Conservation (phyloP, 2,113 vertebrate species). For the Columba janthina region DNA sequence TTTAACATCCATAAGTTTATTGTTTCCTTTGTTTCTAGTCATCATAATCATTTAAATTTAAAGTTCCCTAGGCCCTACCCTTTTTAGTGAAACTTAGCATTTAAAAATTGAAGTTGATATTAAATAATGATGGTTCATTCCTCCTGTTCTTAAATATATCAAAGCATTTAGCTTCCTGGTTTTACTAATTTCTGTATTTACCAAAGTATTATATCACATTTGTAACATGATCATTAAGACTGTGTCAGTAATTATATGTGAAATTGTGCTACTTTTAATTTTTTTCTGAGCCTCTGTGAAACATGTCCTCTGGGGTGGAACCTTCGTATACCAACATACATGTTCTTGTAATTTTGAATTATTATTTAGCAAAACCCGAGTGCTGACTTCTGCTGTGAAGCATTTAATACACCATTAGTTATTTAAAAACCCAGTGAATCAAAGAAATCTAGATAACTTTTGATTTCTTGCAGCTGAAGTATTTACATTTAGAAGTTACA, state of each 20-base stretch:
- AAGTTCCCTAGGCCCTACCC: conserved; percentile 67
- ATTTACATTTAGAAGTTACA: conserved; percentile 44
- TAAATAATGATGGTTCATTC: conserved; percentile 76
- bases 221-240: conserved; percentile 47
- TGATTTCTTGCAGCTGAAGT: conserved; percentile 27
- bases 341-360: conserved; percentile 1
- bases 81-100: conserved; percentile 67
- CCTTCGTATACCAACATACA: neutral
- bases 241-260: conserved; percentile 57
- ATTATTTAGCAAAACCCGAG: conserved; percentile 30
- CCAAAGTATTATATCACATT: conserved; percentile 44
- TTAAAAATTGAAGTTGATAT: conserved; percentile 81
- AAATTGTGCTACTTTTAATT: neutral
- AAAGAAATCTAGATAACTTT: conserved; percentile 40
- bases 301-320: conserved; percentile 14
- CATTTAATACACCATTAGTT: conserved; percentile 52
- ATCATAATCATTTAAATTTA: conserved; percentile 71
- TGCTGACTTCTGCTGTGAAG: neutral
- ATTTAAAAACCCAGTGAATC: conserved; percentile 47
- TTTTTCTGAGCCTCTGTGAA: neutral
- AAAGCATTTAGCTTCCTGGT: conserved; percentile 67
- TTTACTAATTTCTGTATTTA: conserved; percentile 74
- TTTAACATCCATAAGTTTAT: conserved; percentile 73
- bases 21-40: conserved; percentile 78
- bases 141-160: conserved; percentile 73